Conservation (phyloP, 2,113 vertebrate genomes). For the Parotia lawesii region DNA sequence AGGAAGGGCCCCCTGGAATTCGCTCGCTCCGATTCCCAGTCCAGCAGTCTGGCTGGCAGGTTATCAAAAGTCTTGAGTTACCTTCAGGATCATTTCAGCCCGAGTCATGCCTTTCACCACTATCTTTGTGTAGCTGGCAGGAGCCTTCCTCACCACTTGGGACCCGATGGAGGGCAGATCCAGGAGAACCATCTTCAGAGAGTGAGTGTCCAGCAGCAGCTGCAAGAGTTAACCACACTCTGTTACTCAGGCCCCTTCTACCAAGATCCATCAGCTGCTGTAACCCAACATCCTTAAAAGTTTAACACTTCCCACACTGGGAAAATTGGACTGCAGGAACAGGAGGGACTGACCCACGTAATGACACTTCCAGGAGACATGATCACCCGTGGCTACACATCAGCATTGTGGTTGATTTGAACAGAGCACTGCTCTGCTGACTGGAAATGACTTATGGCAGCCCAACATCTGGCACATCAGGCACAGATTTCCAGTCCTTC, state of each 20-base stretch:
- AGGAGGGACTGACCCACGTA: neutral
- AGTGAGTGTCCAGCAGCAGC: constrained; percentile 97
- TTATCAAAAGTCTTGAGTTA: constrained; percentile 63
- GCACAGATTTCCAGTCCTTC: neutral
- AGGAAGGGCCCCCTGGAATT: constrained; percentile 59
- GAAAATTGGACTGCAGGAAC: neutral
- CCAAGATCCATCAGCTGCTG: neutral
- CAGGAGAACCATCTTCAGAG: constrained; percentile 93
- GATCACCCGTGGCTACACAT: rapidly evolving
- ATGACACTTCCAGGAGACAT: neutral
- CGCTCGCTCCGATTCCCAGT: neutral
- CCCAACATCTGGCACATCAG: neutral
- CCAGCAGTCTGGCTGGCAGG: constrained; percentile 60
- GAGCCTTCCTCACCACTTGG: constrained; percentile 95
- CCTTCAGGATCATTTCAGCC: constrained; percentile 99
- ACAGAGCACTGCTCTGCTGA: neutral
- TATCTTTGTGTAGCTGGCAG: constrained; percentile 98
- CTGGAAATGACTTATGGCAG: neutral
- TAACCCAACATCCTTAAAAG: neutral
- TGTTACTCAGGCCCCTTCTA: neutral
- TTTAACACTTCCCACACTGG: neutral
- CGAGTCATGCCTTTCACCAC: constrained; percentile 99
- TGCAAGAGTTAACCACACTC: constrained; percentile 49
- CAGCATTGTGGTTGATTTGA: neutral
- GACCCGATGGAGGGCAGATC: constrained; percentile 97